Conservation (phyloP, 2,888 invertebrate species). For the Leptarthrus brevirostris region DNA sequence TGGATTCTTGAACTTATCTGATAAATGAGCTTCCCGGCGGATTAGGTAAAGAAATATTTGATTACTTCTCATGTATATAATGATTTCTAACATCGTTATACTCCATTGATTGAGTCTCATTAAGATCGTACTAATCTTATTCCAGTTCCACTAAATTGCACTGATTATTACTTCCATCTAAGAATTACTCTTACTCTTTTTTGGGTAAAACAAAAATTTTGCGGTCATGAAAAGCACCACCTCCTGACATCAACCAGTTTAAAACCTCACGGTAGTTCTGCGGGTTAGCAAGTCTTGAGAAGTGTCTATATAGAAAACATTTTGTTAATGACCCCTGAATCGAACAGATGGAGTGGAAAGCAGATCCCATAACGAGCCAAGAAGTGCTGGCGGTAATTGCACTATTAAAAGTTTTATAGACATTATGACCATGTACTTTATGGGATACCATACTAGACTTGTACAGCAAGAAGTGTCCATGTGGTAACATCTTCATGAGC, state of each 20-base stretch:
- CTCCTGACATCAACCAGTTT: constrained; percentile 9
- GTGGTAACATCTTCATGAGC: constrained; percentile 36
- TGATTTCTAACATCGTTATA: too few species aligned
- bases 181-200: constrained; percentile 11
- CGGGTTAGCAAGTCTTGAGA: constrained; percentile 3
- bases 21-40: constrained; percentile 49
- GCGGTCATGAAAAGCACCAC: constrained; percentile 10
- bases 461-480: constrained; percentile 24
- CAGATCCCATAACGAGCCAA: constrained; percentile 24
- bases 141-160: constrained; percentile 1
- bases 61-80: constrained; percentile 1
- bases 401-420: constrained; percentile 23
- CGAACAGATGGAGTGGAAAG: background rate
- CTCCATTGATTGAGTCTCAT: too few species aligned
- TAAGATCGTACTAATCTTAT: background rate
- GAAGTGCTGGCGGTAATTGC: constrained; percentile 38
- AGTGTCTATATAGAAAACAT: constrained; percentile 2
- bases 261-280: background rate
- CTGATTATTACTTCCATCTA: background rate
- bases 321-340: constrained; percentile 30
- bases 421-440: constrained; percentile 18
- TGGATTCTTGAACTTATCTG: background rate
- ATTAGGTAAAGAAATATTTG: constrained; percentile 34
- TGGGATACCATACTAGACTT: background rate
- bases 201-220: constrained; percentile 10